Base-by-base conservation (phyloP, 2,888 invertebrate genomes). In the Terebella lapidaria region DNA sequence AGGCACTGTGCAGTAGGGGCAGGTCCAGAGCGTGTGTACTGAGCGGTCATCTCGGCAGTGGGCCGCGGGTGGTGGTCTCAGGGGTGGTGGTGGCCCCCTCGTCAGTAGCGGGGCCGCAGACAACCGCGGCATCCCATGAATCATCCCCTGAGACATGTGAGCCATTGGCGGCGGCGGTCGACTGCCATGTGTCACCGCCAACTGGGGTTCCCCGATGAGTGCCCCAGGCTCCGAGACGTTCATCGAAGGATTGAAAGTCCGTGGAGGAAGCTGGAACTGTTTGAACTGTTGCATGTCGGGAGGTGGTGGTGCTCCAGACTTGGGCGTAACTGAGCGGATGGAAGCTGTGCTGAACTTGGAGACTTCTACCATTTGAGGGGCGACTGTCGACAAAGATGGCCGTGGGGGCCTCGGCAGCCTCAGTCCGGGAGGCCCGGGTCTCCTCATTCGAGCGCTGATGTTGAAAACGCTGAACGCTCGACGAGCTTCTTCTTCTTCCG, bases 381-480 rank as follows among this genome's bases (percentile, higher is more conserved):
- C 18, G 49, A 22, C 49, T 15, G 49, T 15, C 24, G 49, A 5
- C 49, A 24, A 5, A 5, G 10, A 24, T 24, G 49, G 18, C 18
- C 49, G 15, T 5, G 49, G 49, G 49, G 49, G 49, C 49, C 5
- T 15, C 18, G 49, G 49, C 49, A 24, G 5, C 15, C 18, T 5
- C 5, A 22, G n/a, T 5, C 22, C 10, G 49, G 18, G n/a, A 5
- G 24, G 18, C 22, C 5, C 24, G n/a, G 49, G 49, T 5, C 5
- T 5, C 49, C 49, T 49, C 49, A 49, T 49, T 5, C 49, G 49
- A 24, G 49, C 49, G 5, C 18, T 5, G 49, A 49, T 10, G 22
- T 49, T 49, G 24, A 49, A 49, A 5, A 49, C 49, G 49, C 49
- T 49, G 49, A 49, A 49, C 49, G 49, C 49, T 24, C 49, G 49